Percentiles rank a stretch among this genome's conserved stretches.
Conservation (phyloP, 2,888 invertebrate species). For the Bellardia bayeri region DNA sequence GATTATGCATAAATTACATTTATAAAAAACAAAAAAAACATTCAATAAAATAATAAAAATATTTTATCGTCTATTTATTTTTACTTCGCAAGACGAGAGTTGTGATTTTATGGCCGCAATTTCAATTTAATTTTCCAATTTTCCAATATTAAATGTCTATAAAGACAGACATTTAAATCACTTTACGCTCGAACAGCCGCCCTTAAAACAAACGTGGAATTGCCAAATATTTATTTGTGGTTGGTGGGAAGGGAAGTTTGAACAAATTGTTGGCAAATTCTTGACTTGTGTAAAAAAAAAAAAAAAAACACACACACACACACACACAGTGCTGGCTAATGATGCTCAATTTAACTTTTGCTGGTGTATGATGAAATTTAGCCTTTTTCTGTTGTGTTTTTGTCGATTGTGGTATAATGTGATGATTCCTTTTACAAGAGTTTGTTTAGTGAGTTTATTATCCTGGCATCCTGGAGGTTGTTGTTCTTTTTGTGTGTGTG, state of each 20-base stretch:
- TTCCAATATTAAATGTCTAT: slow-evolving; percentile 53
- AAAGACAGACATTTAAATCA: slow-evolving; percentile 72
- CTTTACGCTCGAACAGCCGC: slow-evolving; percentile 49
- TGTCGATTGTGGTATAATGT: slow-evolving; percentile 22
- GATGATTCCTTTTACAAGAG: slow-evolving; percentile 38
- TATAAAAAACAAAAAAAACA: slow-evolving; percentile 22
- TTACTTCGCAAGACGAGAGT: background rate
- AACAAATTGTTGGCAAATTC: slow-evolving; percentile 64
- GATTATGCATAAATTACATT: slow-evolving; percentile 54
- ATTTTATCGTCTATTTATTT: slow-evolving; percentile 9
- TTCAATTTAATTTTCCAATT: slow-evolving; percentile 67
- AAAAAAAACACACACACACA: background rate
- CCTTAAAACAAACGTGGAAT: slow-evolving; percentile 15
- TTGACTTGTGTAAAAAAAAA: slow-evolving; percentile 22
- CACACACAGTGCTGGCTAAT: slow-evolving; percentile 67
- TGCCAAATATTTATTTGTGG: slow-evolving; percentile 22
- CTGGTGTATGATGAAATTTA: slow-evolving; percentile 28
- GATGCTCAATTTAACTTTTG: slow-evolving; percentile 70
- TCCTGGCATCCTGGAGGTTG: slow-evolving; percentile 26
- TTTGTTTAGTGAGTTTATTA: slow-evolving; percentile 49
- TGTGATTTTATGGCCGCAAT: slow-evolving; percentile 50
- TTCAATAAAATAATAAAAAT: slow-evolving; percentile 42
- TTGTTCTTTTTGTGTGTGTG: slow-evolving; percentile 1
- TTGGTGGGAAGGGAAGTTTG: background rate
- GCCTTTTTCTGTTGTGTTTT: background rate